Conservation (phyloP, 2,113 vertebrate species). For the Dolichallabes microphthalmus region DNA sequence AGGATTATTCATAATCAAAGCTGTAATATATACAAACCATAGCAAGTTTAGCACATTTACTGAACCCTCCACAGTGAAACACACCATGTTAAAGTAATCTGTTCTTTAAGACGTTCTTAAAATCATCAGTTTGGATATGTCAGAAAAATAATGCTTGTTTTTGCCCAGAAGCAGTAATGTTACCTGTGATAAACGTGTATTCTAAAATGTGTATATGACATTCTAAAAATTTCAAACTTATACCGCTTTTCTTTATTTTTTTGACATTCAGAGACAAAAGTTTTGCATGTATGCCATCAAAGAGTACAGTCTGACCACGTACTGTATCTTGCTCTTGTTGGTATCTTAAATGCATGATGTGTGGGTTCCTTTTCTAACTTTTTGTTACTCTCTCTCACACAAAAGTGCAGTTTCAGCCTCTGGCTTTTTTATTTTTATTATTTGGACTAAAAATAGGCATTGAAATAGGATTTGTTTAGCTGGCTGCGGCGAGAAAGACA, state of each 20-base stretch:
- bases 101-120: not conserved
- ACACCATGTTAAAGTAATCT: not conserved
- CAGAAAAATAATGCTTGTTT: not conserved
- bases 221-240: not conserved
- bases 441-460: constrained; percentile 49
- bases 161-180: not conserved
- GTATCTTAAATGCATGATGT: not conserved
- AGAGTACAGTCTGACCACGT: not conserved
- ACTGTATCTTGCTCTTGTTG: not conserved
- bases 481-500: constrained; percentile 41
- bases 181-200: not conserved
- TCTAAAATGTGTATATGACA: too few relatives aligned
- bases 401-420: not conserved
- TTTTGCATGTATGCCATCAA: not conserved
- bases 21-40: not conserved
- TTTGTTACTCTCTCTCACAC: not conserved
- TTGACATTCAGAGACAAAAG: not conserved
- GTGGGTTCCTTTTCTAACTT: not conserved
- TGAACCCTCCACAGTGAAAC: not conserved
- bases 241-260: not conserved
- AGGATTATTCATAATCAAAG: not conserved
- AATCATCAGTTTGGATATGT: not conserved
- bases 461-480: constrained; percentile 45
- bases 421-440: constrained; percentile 15
- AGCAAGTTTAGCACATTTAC: not conserved